Percentiles rank a stretch among this genome's conserved stretches.
Evolutionary conservation across 2,797 vertebrate species (phyloP).

Genomic region (Sternarchorhynchus goeldii): DNA sequence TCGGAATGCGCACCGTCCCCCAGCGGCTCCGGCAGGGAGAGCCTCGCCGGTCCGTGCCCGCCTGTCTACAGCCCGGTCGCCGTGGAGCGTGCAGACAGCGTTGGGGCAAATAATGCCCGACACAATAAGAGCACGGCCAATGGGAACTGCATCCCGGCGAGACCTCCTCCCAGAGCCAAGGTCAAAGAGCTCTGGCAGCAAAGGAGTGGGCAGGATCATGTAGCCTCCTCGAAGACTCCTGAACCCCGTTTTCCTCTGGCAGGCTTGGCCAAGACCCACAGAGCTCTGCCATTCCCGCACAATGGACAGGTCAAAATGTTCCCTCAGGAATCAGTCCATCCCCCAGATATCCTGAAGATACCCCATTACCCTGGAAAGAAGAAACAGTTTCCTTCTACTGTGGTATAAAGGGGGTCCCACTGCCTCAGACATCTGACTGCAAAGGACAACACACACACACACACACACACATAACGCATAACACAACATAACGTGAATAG

Average conservation of each 20-base stretch:
- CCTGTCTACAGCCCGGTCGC: constrained; percentile 67
- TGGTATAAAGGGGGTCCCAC: constrained; percentile 70
- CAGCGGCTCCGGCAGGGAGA: constrained; percentile 25
- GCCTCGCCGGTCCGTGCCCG: constrained; percentile 65
- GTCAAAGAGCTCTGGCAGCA: constrained; percentile 54
- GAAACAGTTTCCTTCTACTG: constrained; percentile 71
- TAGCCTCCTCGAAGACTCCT: constrained; percentile 51
- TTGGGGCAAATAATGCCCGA: constrained; percentile 29
- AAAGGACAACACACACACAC: constrained; percentile 50
- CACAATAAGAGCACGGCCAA: constrained; percentile 59
- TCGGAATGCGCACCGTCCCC: constrained; percentile 58
- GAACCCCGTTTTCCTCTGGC: constrained; percentile 62
- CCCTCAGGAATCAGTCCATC: constrained; percentile 60
- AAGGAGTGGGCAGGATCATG: constrained; percentile 34
- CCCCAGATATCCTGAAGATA: constrained; percentile 59
- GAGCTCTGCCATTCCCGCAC: constrained; percentile 75
- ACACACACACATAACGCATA: constrained; percentile 26
- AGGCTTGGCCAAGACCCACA: constrained; percentile 67
- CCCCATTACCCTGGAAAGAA: constrained; percentile 65
- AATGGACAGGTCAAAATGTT: constrained; percentile 64
- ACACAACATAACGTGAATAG: constrained; percentile 12
- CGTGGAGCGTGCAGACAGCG: constrained; percentile 64
- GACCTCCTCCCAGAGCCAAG: constrained; percentile 55
- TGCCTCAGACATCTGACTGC: constrained; percentile 66
- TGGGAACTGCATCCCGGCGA: constrained; percentile 65